Conservation (phyloP, 2,888 invertebrate genomes). For the Drosophila ezoana region DNA sequence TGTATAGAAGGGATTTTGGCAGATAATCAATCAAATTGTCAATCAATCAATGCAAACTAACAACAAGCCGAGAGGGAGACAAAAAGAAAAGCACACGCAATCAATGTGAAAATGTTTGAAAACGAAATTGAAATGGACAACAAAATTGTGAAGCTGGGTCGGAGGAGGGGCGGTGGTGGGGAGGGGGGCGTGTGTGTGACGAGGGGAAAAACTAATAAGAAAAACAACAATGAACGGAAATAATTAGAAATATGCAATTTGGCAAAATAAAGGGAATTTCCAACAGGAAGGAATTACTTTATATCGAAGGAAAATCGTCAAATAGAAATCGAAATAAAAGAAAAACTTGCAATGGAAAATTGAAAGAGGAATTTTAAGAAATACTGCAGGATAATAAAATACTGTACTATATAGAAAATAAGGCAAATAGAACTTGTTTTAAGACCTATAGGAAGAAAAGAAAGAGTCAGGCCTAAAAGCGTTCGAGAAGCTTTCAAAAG, state of each 20-base stretch:
- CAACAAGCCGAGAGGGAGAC: constrained; percentile 33
- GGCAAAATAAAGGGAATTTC: constrained; percentile 6
- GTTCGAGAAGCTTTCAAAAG: no score
- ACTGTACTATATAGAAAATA: no score
- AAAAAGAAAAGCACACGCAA: constrained; percentile 52
- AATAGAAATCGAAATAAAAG: background rate
- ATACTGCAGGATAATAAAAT: no score
- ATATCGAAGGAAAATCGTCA: background rate
- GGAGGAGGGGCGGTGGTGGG: no score
- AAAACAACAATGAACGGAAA: constrained; percentile 62
- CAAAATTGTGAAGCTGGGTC: constrained; percentile 42
- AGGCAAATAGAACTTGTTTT: no score
- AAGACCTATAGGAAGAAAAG: no score
- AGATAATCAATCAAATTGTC: constrained; percentile 79
- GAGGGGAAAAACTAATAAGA: constrained; percentile 24
- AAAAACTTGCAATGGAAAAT: background rate
- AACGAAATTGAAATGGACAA: constrained; percentile 72
- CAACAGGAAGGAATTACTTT: background rate
- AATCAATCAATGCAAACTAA: constrained; percentile 72
- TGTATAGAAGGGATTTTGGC: constrained; percentile 54
- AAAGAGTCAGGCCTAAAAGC: no score
- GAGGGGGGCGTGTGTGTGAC: constrained; percentile 15
- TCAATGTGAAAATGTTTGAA: constrained; percentile 60
- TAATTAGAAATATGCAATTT: constrained; percentile 48
- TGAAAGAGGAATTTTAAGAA: no score